Evolutionary conservation across 2,113 vertebrate species (phyloP).

Genomic region (Micronisus gabar): DNA sequence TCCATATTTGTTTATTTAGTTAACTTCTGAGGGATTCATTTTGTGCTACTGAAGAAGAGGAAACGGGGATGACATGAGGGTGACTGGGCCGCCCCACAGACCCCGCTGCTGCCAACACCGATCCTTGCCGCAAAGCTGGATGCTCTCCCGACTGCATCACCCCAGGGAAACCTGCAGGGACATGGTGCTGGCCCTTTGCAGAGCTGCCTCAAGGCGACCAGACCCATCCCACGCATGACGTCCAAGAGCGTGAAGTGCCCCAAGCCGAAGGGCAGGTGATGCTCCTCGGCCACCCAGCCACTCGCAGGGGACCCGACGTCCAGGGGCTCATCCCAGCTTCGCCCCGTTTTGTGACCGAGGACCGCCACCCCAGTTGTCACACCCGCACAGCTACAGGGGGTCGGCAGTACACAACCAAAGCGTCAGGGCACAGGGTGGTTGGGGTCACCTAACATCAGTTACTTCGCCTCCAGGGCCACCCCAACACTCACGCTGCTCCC

Average conservation of each 20-base stretch:
- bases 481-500: accelerated
- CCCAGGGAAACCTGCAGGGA: neutral
- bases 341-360: accelerated
- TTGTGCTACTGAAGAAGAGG: slow-evolving; percentile 39
- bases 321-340: neutral
- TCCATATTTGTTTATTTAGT: slow-evolving; percentile 59
- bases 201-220: neutral
- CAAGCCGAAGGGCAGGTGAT: neutral
- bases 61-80: neutral
- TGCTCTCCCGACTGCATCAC: neutral
- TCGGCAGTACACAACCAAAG: neutral
- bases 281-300: neutral
- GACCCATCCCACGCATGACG: neutral
- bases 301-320: neutral
- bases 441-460: neutral
- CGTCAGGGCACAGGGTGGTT: neutral
- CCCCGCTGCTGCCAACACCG: neutral
- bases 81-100: neutral
- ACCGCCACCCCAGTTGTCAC: accelerated
- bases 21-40: slow-evolving; percentile 52
- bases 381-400: neutral
- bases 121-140: neutral
- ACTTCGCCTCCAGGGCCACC: neutral
- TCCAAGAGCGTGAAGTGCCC: neutral
- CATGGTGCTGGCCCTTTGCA: accelerated